Conservation (phyloP, 2,113 vertebrate species). For the Neodon shergylaensis region DNA sequence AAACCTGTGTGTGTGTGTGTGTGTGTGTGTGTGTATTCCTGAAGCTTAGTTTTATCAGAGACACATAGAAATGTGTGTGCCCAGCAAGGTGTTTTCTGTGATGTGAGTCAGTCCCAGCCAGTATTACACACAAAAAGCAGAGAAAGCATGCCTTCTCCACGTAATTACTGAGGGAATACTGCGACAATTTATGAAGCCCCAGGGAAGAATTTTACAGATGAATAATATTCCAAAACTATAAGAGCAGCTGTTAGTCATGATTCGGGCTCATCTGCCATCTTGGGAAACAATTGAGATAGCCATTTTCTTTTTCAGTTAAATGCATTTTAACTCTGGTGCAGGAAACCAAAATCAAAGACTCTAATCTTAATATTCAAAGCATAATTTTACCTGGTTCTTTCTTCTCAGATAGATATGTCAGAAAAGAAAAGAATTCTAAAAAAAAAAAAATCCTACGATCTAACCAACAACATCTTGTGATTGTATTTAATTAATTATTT, state of each 20-base stretch:
- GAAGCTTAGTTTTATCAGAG: background rate
- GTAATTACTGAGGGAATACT: constrained; percentile 16
- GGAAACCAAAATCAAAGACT: background rate
- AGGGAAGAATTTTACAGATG: background rate
- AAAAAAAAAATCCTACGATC: background rate
- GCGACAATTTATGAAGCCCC: background rate
- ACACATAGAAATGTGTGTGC: background rate
- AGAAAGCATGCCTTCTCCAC: background rate
- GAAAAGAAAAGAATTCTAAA: background rate
- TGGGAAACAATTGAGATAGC: background rate
- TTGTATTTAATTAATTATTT: constrained; percentile 23
- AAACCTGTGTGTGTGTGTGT: background rate
- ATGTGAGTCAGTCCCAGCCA: background rate
- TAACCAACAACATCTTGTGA: background rate
- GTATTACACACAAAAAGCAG: background rate
- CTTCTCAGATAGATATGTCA: background rate
- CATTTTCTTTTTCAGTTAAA: background rate
- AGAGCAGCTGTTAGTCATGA: background rate
- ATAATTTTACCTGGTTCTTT: background rate
- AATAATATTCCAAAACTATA: background rate
- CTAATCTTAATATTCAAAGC: background rate
- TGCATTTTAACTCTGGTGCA: background rate
- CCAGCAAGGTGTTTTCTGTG: background rate
- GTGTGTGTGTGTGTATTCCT: background rate
- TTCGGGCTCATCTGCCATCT: background rate